A percentile compares a stretch with the other conserved stretches of the same genome.
These are phyloP conservation scores for Fragum fragum DNA, from an alignment of 2,888 invertebrate species.

Conservation along the genomic window DNA sequence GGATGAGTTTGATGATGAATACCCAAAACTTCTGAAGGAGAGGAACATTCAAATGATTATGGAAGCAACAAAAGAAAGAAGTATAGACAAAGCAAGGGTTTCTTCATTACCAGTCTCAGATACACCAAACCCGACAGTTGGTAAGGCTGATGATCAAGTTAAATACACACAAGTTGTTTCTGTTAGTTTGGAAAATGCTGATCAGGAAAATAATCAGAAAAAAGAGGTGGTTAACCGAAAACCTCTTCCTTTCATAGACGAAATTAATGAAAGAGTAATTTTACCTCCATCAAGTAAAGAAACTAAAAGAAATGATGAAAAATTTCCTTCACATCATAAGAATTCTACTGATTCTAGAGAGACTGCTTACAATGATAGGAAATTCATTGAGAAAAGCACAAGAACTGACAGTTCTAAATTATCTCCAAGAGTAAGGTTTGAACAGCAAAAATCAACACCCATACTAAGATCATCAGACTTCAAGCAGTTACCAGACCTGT, in stretches of 20 bases:
- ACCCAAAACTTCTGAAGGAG: constrained; percentile 22
- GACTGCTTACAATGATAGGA: not conserved
- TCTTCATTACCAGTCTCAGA: not conserved
- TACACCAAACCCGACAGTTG: not conserved
- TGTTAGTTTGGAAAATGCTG: not conserved
- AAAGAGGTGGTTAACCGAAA: not conserved
- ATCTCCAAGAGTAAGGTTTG: not conserved
- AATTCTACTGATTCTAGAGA: not conserved
- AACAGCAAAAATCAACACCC: constrained; percentile 2
- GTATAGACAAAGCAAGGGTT: not conserved
- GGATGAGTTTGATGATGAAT: constrained; percentile 14
- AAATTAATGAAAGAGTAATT: not conserved
- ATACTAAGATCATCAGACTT: constrained; percentile 40
- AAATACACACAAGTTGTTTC: constrained; percentile 19
- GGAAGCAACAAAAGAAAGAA: not conserved
- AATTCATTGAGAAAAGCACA: not conserved
- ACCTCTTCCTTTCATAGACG: not conserved
- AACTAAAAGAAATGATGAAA: not conserved
- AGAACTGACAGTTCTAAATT: not conserved
- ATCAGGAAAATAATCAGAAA: not conserved
- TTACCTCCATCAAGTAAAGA: not conserved
- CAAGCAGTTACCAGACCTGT: constrained; percentile 45
- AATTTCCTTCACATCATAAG: not conserved
- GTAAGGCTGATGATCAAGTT: not conserved
- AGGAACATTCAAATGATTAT: constrained; percentile 10